Conservation (phyloP, 2,888 invertebrate genomes). For the Caenorhabditis sp. region DNA sequence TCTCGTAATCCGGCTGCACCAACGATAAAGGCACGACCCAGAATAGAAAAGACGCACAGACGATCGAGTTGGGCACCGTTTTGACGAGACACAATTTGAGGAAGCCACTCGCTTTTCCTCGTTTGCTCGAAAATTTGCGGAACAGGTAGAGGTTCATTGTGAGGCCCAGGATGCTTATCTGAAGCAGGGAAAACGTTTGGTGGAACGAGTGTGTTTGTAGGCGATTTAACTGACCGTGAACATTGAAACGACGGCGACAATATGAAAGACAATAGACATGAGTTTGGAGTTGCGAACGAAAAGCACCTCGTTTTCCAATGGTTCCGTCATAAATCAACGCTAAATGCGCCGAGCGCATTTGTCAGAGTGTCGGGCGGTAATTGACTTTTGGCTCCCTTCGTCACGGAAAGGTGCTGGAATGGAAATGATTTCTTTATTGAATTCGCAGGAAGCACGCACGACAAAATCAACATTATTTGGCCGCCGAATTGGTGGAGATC, state of each 20-base stretch:
- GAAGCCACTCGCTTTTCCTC: slow-evolving; percentile 37
- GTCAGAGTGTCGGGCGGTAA: too few species aligned
- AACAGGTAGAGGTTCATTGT: slow-evolving; percentile 29
- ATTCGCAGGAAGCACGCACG: too few species aligned
- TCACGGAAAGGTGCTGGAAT: too few species aligned
- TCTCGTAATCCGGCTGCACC: slow-evolving; percentile 31
- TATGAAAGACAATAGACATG: slow-evolving; percentile 39
- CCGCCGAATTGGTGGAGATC: slow-evolving; percentile 5
- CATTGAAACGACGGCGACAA: slow-evolving; percentile 29
- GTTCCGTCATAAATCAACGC: slow-evolving; percentile 41
- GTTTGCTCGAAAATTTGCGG: slow-evolving; percentile 33
- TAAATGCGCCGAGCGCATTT: too few species aligned
- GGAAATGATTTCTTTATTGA: too few species aligned
- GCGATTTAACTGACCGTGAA: slow-evolving; percentile 18
- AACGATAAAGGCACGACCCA: slow-evolving; percentile 49
- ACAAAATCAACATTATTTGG: background rate
- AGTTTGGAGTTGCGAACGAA: slow-evolving; percentile 33
- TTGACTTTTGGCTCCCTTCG: too few species aligned
- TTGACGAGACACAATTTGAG: slow-evolving; percentile 44
- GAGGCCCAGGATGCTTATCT: slow-evolving; percentile 35
- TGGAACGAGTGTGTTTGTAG: background rate
- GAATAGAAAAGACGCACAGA: slow-evolving; percentile 33
- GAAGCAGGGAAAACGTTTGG: background rate
- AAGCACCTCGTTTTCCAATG: slow-evolving; percentile 13
- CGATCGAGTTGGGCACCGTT: slow-evolving; percentile 49